A percentile compares a stretch with the other conserved stretches of the same genome.
Evolutionary conservation across 2,797 vertebrate genomes (phyloP).

Genomic region (Euthynnus affinis): DNA sequence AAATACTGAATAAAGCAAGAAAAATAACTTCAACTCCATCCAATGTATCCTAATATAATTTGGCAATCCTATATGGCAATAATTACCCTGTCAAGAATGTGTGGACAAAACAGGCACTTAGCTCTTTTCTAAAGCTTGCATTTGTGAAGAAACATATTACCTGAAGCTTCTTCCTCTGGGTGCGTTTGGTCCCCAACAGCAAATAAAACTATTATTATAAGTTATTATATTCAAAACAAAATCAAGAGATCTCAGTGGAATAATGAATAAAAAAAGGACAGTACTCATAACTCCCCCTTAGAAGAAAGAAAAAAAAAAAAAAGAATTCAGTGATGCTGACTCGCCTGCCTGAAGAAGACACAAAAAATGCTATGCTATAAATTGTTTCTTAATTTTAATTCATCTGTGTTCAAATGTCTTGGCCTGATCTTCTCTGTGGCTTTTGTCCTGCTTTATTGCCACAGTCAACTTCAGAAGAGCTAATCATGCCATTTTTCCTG

Average conservation of each 20-base stretch:
- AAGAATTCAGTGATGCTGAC: slow-evolving; percentile 1
- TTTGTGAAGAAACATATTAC: slow-evolving; percentile 35
- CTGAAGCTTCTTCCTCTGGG: slow-evolving; percentile 18
- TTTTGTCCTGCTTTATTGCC: background rate
- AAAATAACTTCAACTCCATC: background rate
- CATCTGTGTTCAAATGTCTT: background rate
- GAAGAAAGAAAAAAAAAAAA: background rate
- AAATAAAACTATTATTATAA: slow-evolving; percentile 36
- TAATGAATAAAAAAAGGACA: background rate
- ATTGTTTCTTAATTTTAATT: slow-evolving; percentile 1
- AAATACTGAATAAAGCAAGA: slow-evolving; percentile 18
- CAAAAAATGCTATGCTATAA: slow-evolving; percentile 14
- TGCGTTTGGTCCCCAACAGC: slow-evolving; percentile 8
- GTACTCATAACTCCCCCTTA: background rate
- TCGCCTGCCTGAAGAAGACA: background rate
- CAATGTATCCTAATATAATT: background rate
- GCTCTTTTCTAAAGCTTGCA: slow-evolving; percentile 25
- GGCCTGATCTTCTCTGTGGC: background rate
- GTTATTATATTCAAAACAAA: slow-evolving; percentile 30
- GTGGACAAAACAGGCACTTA: slow-evolving; percentile 40
- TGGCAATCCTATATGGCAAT: background rate
- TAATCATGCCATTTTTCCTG: background rate
- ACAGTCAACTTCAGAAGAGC: background rate
- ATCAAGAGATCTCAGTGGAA: slow-evolving; percentile 12
- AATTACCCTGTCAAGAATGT: slow-evolving; percentile 14